Evolutionary conservation across 2,797 vertebrate species (phyloP), one percentile per base, ranked within the genome.

Genomic region (Crocodylus rhombifer): DNA sequence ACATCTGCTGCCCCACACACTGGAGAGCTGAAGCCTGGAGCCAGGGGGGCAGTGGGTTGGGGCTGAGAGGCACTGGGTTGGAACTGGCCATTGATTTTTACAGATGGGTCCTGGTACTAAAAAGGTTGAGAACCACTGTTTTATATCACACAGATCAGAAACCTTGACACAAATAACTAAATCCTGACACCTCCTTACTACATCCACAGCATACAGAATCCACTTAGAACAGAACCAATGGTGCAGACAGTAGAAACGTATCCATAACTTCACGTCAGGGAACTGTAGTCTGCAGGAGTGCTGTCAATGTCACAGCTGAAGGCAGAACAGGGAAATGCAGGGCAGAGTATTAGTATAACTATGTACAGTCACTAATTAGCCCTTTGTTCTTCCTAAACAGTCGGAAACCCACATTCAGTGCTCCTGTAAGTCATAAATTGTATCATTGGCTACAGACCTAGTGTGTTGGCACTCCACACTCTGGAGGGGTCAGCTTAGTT

Each of bases 371-470:
- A 5, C 30, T 51, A 51, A 9, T 14, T 67, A 8, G 23, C 12
- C 1, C 4, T 4, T 1, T 51, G 42, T 51, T 51, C 42, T 51
- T 26, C 65, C 14, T 15, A 17, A 9, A 26, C 17, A 74, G 25
- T 0, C 0, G 21, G 14, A 61, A 77, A 42, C 17, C 6, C 23
- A 25, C 33, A 17, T 17, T 5, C 6, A 12, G 21, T 69, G 25
- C 36, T 88, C 56, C 84, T 80, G 11, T 10, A 77, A 3, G 0
- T 0, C 14, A 25, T 4, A 51, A 4, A 6, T 60, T 36, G 4
- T 36, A 65, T 18, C 33, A 15, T 1, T 1, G 14, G 4, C 56
- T 76, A 25, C n/a, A 33, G 20, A n/a, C 7, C 80, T 21, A 61
- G 64, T 63, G 10, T 51, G 42, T 51, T 1, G 42, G 42, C 9